Percentiles rank a stretch among this genome's conserved stretches.
phyloP scores from a whole-genome alignment of 1,140 invertebrate genomes.

The Aleiodes sp. region DNA sequence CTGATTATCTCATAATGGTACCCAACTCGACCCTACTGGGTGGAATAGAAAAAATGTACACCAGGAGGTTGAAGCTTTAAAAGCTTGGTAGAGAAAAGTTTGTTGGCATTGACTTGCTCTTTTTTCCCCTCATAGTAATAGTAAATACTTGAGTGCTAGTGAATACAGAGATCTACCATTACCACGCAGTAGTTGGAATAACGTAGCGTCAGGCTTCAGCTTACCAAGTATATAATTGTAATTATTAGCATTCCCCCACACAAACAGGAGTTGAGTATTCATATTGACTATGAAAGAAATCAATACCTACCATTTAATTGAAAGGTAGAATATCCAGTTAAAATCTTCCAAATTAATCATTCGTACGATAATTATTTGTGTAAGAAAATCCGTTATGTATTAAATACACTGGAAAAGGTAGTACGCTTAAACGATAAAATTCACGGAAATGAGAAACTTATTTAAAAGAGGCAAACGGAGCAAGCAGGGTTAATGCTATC shows the following conservation, averaged over 20 bases:
- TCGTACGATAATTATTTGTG: too few relatives aligned
- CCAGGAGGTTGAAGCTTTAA: background rate
- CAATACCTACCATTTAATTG: too few relatives aligned
- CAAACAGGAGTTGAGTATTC: too few relatives aligned
- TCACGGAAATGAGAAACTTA: background rate
- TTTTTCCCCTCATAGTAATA: background rate
- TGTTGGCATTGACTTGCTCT: background rate
- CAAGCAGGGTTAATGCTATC: conserved; percentile 3
- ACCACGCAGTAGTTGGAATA: background rate
- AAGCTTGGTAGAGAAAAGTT: background rate
- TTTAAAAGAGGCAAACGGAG: background rate
- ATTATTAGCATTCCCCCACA: too few relatives aligned
- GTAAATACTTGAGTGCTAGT: background rate
- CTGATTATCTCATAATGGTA: conserved; percentile 23
- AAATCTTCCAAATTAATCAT: too few relatives aligned
- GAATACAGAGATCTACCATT: background rate
- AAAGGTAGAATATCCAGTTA: too few relatives aligned
- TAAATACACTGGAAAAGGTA: too few relatives aligned
- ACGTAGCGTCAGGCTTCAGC: background rate
- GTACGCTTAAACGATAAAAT: too few relatives aligned
- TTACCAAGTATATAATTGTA: too few relatives aligned
- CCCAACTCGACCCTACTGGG: background rate
- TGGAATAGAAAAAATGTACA: background rate
- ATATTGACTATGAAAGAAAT: too few relatives aligned
- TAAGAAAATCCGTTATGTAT: too few relatives aligned